Conservation (phyloP, 2,113 vertebrate genomes). For the Cranoglanis bouderius region DNA sequence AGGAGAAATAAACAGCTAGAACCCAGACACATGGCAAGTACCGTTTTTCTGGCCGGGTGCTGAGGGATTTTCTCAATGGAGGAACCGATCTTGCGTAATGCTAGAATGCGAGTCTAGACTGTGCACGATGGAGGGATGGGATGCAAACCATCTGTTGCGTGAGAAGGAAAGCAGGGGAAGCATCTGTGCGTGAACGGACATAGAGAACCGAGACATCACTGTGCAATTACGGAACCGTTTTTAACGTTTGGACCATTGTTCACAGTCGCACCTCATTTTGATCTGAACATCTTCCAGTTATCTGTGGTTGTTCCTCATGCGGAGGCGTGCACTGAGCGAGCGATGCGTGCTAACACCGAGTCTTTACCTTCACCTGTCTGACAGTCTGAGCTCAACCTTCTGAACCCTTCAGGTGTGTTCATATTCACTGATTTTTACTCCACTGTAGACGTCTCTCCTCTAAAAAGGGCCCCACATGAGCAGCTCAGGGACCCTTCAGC, state of each 20-base stretch:
- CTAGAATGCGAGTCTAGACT: slow-evolving; percentile 25
- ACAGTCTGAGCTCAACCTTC: slow-evolving; percentile 7
- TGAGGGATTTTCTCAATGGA: slow-evolving; percentile 22
- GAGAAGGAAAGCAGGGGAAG: slow-evolving; percentile 13
- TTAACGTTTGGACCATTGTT: background rate
- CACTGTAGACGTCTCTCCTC: slow-evolving; percentile 57
- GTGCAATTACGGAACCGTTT: background rate
- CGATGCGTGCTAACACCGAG: background rate
- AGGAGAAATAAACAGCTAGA: slow-evolving; percentile 3
- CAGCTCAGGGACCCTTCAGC: slow-evolving; percentile 68
- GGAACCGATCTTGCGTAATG: slow-evolving; percentile 30
- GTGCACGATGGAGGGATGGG: slow-evolving; percentile 27
- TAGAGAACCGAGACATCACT: background rate
- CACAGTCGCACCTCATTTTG: background rate
- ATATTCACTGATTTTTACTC: background rate
- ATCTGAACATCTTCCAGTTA: slow-evolving; percentile 2
- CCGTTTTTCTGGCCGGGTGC: background rate
- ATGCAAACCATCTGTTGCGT: slow-evolving; percentile 35
- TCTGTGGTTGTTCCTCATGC: background rate
- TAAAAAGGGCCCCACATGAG: slow-evolving; percentile 51
- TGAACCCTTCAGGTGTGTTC: slow-evolving; percentile 6
- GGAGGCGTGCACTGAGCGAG: background rate
- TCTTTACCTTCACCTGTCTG: background rate
- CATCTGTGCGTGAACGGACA: background rate
- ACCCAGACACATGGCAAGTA: slow-evolving; percentile 19